These are phyloP conservation scores for Myotis findleyi DNA, from an alignment of 2,797 vertebrate species.

Conservation along the genomic window DNA sequence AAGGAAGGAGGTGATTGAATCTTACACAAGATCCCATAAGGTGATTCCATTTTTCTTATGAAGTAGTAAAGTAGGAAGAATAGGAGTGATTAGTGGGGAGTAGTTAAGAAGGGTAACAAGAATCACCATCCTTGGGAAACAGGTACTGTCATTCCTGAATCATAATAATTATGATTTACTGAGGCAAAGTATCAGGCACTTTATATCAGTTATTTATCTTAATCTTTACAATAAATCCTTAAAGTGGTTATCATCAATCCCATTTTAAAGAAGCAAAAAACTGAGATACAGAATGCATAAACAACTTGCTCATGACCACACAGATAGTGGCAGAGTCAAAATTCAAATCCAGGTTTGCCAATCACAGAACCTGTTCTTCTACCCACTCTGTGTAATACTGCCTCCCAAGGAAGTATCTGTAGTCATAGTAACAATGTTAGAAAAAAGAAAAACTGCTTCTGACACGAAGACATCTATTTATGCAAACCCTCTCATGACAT, in stretches of 20 bases:
- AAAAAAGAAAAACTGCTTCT: conserved; percentile 25
- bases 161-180: conserved; percentile 32
- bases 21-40: background rate
- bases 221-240: conserved; percentile 15
- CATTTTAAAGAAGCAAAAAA: conserved; percentile 53
- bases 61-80: conserved; percentile 29
- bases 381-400: background rate
- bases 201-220: conserved; percentile 37
- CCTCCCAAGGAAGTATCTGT: background rate
- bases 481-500: conserved; percentile 31
- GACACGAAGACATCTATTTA: conserved; percentile 41
- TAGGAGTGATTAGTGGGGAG: background rate
- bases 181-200: background rate
- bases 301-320: conserved; percentile 1
- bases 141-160: conserved; percentile 23
- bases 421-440: conserved; percentile 36
- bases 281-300: background rate
- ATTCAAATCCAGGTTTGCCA: conserved; percentile 29
- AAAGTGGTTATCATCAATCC: background rate
- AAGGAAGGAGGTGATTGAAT: background rate
- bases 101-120: background rate
- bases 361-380: background rate
- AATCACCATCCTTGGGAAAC: background rate
- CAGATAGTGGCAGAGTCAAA: conserved; percentile 43
- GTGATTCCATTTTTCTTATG: background rate